Evolutionary conservation across 2,113 vertebrate species (phyloP).

Genomic region (Albula goreensis): DNA sequence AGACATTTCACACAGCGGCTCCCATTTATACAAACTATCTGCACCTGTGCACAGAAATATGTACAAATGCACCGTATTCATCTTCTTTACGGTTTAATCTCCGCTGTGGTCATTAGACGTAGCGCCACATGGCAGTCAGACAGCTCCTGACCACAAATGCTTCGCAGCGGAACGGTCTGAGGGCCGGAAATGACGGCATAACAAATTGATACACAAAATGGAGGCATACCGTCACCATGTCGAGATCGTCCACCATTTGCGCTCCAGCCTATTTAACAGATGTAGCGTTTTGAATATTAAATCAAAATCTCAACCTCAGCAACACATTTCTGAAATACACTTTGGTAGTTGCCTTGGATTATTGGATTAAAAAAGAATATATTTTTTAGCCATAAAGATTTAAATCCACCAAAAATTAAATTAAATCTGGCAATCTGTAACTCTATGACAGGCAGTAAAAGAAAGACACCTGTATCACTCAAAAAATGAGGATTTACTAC

Average conservation of each 20-base stretch:
- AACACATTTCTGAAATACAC: not conserved
- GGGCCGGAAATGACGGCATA: not conserved
- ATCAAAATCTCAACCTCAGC: not conserved
- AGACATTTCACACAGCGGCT: not conserved
- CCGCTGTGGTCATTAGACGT: not conserved
- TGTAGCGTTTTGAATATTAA: not conserved
- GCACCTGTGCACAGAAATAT: not conserved
- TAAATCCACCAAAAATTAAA: slow-evolving; percentile 44
- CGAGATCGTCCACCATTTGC: not conserved
- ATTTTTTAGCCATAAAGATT: slow-evolving; percentile 37
- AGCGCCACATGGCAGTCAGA: not conserved
- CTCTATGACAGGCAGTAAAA: slow-evolving; percentile 41
- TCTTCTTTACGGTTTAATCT: not conserved
- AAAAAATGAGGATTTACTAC: slow-evolving; percentile 4
- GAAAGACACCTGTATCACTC: not conserved
- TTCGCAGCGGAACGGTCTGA: not conserved
- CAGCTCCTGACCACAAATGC: not conserved
- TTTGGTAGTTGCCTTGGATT: not conserved
- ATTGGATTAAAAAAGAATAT: too few species aligned
- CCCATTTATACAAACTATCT: not conserved
- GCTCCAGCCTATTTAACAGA: not conserved
- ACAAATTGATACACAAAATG: not conserved
- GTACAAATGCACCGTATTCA: not conserved
- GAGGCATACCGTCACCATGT: not conserved
- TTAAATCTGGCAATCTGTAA: slow-evolving; percentile 41